These are phyloP conservation scores for Anniella stebbinsi DNA, from an alignment of 2,797 vertebrate genomes.

Conservation along the genomic window DNA sequence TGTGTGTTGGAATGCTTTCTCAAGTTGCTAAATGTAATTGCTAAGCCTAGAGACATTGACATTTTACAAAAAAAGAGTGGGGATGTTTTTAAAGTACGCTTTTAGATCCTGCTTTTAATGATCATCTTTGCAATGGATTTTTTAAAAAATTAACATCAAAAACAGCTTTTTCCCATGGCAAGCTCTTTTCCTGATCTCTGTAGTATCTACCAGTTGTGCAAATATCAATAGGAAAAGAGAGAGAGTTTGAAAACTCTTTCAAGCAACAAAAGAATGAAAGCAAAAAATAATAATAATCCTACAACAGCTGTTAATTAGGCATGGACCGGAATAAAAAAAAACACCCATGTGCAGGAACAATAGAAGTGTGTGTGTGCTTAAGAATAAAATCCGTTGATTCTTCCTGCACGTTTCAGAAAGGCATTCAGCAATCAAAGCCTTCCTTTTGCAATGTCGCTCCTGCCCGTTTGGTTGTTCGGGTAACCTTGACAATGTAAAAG, in stretches of 20 bases:
- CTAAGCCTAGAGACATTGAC: not conserved
- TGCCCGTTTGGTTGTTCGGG: not conserved
- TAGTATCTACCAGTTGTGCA: not conserved
- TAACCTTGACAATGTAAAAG: conserved; percentile 29
- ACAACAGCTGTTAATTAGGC: conserved; percentile 40
- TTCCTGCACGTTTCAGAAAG: conserved; percentile 21
- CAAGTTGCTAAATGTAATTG: not conserved
- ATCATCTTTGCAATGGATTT: not conserved
- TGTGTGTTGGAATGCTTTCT: not conserved
- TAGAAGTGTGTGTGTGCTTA: not conserved
- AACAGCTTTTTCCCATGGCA: conserved; percentile 5
- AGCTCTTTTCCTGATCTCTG: conserved; percentile 1
- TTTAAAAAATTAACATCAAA: conserved; percentile 22
- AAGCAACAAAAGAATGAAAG: not conserved
- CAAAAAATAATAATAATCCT: conserved; percentile 32
- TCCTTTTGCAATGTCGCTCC: conserved; percentile 18
- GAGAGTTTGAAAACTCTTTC: conserved; percentile 30
- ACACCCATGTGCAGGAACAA: conserved; percentile 22
- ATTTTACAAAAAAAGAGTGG: not conserved
- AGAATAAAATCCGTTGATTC: conserved; percentile 35
- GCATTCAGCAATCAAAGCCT: not conserved
- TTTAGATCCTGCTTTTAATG: not conserved
- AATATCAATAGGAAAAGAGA: conserved; percentile 23
- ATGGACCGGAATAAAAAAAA: not conserved
- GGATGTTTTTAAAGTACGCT: not conserved